A percentile compares a stretch with the other conserved stretches of the same genome.
Conservation (phyloP, 2,113 vertebrate species). For the Lophura nycthemera region DNA sequence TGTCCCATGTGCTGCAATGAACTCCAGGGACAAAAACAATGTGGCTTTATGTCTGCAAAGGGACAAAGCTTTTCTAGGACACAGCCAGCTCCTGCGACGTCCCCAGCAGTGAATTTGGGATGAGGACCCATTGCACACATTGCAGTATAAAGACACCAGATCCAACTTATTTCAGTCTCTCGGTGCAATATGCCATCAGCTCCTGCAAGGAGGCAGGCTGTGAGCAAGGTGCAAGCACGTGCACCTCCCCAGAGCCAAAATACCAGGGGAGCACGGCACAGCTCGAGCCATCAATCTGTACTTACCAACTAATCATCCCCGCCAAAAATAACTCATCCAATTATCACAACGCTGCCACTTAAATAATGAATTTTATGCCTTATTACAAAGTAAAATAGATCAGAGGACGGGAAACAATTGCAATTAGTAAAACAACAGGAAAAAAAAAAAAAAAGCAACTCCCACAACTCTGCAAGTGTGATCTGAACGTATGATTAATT, state of each 20-base stretch:
- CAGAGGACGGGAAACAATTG: conserved; percentile 40
- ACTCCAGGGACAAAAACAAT: not conserved
- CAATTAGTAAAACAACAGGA: conserved; percentile 60
- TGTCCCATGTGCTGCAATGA: not conserved
- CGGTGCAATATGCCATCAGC: not conserved
- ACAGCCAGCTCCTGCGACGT: fast-evolving
- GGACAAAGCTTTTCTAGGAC: conserved; percentile 7
- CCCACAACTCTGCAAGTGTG: not conserved
- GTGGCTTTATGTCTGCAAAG: not conserved
- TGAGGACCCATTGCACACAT: fast-evolving
- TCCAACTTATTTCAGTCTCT: not conserved
- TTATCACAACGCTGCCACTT: conserved; percentile 39
- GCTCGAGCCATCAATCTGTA: conserved; percentile 29
- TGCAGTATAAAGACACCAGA: not conserved
- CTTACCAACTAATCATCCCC: conserved; percentile 30
- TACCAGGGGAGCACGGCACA: not conserved
- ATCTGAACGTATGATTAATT: conserved; percentile 31
- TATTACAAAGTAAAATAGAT: conserved; percentile 65
- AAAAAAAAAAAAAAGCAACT: not conserved
- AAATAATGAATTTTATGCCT: conserved; percentile 26
- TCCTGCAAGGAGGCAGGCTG: not conserved
- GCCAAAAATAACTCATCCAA: conserved; percentile 46
- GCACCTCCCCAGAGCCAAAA: conserved; percentile 25
- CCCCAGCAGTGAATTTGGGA: not conserved
- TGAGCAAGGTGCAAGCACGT: not conserved